phyloP scores from a whole-genome alignment of 2,113 vertebrate species.

The Caloenas nicobarica region DNA sequence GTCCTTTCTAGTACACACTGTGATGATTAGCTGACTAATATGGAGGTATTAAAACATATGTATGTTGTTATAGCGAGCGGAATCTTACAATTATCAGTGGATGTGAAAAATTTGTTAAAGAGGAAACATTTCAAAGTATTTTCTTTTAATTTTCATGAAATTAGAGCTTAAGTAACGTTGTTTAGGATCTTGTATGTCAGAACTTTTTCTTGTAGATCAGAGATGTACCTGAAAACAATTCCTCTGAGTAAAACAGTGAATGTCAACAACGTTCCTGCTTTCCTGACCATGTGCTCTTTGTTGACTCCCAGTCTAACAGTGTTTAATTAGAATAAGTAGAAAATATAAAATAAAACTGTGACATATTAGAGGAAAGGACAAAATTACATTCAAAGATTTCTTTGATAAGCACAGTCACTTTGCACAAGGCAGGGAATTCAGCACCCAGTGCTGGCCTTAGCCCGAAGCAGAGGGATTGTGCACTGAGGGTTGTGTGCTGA shows the following conservation, averaged over 20 bases:
- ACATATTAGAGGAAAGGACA: not conserved
- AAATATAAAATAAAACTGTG: not conserved
- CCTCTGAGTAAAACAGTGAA: not conserved
- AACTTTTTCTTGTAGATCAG: not conserved
- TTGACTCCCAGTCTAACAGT: not conserved
- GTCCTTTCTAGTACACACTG: not conserved
- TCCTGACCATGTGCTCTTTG: not conserved
- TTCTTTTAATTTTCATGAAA: not conserved
- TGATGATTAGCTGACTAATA: not conserved
- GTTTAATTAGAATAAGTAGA: not conserved
- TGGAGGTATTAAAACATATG: not conserved
- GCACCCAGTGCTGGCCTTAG: not conserved
- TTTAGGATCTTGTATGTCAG: not conserved
- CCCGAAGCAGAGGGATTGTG: not conserved
- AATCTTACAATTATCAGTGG: not conserved
- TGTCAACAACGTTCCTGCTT: not conserved
- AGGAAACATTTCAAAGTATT: not conserved
- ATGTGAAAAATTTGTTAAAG: not conserved
- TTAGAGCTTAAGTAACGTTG: not conserved
- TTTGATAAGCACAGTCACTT: not conserved
- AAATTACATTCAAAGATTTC: not conserved
- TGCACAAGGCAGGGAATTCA: not conserved
- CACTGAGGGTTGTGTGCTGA: not conserved
- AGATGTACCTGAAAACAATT: not conserved
- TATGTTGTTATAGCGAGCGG: not conserved